phyloP scores from a whole-genome alignment of 2,888 invertebrate genomes.

The Sialis fuliginosa region DNA sequence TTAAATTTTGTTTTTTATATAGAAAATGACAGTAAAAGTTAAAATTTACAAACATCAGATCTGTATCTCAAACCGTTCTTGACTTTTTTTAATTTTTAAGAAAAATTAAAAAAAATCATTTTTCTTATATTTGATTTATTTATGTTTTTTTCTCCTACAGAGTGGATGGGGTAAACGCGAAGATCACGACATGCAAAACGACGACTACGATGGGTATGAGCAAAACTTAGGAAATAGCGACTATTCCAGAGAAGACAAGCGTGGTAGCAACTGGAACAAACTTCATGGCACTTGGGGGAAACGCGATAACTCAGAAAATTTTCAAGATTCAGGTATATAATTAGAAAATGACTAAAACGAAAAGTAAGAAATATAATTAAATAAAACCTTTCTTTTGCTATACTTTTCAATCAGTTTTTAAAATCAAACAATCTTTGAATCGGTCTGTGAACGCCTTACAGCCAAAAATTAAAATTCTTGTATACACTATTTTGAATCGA shows the following conservation, averaged over 20 bases:
- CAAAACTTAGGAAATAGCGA: slow-evolving; percentile 7
- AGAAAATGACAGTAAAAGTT: too few species aligned
- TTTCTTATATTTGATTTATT: too few species aligned
- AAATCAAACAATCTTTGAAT: background rate
- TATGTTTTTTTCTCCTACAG: slow-evolving; percentile 12
- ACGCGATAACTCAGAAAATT: slow-evolving; percentile 42
- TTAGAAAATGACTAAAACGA: slow-evolving; percentile 1
- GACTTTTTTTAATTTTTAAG: too few species aligned
- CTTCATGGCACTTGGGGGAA: slow-evolving; percentile 63
- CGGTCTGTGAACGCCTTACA: background rate
- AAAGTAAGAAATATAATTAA: background rate
- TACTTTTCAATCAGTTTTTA: background rate
- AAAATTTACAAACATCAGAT: too few species aligned
- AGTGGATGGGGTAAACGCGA: slow-evolving; percentile 26
- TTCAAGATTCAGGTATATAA: slow-evolving; percentile 24
- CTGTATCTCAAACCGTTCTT: too few species aligned
- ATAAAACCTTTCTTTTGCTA: background rate
- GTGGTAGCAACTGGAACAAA: slow-evolving; percentile 39
- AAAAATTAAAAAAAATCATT: too few species aligned
- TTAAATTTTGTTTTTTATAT: too few species aligned
- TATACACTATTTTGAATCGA: too few species aligned
- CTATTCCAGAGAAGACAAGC: slow-evolving; percentile 30
- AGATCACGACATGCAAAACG: background rate
- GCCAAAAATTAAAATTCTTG: background rate
- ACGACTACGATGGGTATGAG: background rate